These are phyloP conservation scores for Macropus fuliginosus DNA, from an alignment of 2,797 vertebrate genomes.

Conservation along the genomic window DNA sequence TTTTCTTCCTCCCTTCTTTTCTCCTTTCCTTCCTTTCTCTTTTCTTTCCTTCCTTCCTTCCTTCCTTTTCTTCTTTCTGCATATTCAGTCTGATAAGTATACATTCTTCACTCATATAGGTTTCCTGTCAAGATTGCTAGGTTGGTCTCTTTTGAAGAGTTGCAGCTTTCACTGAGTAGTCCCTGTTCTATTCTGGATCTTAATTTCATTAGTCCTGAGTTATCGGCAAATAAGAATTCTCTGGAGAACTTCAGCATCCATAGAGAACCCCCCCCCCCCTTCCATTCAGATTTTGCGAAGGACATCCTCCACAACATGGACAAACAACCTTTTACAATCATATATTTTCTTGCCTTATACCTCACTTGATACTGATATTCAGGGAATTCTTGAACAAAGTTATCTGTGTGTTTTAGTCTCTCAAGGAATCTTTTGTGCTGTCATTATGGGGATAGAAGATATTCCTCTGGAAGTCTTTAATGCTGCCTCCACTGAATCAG, in stretches of 20 bases:
- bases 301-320: background rate
- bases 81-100: background rate
- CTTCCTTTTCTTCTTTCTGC: background rate
- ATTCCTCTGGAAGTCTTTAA: background rate
- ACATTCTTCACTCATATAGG: background rate
- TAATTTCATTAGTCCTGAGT: background rate
- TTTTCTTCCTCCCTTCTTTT: background rate
- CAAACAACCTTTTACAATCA: background rate
- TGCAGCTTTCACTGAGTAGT: background rate
- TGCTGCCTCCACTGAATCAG: background rate
- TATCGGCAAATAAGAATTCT: background rate
- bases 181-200: background rate
- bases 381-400: background rate
- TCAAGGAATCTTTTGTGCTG: background rate
- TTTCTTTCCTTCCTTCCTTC: no score
- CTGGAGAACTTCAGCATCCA: background rate
- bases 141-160: background rate
- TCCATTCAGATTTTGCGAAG: background rate
- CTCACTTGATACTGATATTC: background rate
- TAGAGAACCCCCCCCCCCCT: background rate
- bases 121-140: background rate
- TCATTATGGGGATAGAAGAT: background rate
- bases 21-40: no score
- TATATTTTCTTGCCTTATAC: background rate
- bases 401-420: background rate